Conservation (phyloP, 2,797 vertebrate species). For the Notamacropus eugenii region DNA sequence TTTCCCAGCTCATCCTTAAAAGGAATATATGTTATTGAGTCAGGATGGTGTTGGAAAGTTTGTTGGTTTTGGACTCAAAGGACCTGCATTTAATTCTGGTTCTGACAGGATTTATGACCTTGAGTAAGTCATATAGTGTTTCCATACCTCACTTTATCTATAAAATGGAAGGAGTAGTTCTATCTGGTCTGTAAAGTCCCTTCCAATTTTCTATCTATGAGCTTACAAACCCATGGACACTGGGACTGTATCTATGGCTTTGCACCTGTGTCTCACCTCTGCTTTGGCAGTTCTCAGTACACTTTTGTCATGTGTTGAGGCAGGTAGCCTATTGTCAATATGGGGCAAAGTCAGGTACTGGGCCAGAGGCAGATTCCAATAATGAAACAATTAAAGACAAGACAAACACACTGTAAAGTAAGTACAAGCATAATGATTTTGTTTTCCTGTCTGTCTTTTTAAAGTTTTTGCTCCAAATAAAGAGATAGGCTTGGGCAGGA, state of each 20-base stretch:
- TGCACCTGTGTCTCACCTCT: neutral
- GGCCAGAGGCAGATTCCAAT: constrained; percentile 34
- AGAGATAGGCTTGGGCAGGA: constrained; percentile 36
- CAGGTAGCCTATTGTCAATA: neutral
- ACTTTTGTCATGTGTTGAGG: neutral
- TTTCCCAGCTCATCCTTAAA: neutral
- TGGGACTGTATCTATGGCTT: neutral
- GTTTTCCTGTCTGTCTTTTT: constrained; percentile 12
- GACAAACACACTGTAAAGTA: neutral
- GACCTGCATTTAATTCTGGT: neutral
- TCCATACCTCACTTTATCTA: neutral
- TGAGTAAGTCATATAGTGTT: neutral
- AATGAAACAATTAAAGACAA: constrained; percentile 12
- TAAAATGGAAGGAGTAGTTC: neutral
- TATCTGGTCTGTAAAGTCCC: neutral
- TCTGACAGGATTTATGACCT: neutral
- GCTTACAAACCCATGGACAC: neutral
- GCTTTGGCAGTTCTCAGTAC: neutral
- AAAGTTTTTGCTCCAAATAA: constrained; percentile 47
- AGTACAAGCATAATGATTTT: constrained; percentile 25
- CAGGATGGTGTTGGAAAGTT: neutral
- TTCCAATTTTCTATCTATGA: neutral
- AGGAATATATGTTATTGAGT: neutral
- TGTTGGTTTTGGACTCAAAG: neutral
- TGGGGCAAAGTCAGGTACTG: neutral